Percentiles rank a stretch among this genome's conserved stretches.
phyloP scores from a whole-genome alignment of 2,797 vertebrate genomes.

The Ataeniobius toweri region DNA sequence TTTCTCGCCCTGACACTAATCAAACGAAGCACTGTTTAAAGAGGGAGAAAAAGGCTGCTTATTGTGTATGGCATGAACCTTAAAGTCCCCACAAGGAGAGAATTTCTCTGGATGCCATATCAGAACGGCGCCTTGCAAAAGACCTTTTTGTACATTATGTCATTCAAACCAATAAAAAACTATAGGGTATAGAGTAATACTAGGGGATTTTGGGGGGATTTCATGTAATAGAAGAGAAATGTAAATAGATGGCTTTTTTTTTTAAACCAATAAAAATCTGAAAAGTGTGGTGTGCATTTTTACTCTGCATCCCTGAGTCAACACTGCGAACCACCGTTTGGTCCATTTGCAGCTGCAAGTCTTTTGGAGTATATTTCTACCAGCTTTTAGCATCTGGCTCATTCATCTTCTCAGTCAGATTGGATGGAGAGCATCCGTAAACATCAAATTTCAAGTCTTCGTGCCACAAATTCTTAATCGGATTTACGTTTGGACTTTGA shows the following conservation, averaged over 20 bases:
- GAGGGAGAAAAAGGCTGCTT: slow-evolving; percentile 68
- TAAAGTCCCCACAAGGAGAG: background rate
- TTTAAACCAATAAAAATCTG: background rate
- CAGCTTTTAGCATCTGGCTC: background rate
- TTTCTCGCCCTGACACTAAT: slow-evolving; percentile 67
- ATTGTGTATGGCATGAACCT: slow-evolving; percentile 71
- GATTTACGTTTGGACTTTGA: background rate
- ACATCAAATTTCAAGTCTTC: background rate
- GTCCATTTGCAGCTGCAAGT: background rate
- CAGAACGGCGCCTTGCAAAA: background rate
- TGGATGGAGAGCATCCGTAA: background rate
- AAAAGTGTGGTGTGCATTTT: background rate
- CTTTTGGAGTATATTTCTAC: no score
- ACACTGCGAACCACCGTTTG: background rate
- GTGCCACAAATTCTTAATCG: background rate
- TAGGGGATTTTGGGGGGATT: no score
- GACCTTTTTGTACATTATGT: background rate
- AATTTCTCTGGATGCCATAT: background rate
- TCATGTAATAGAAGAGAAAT: background rate
- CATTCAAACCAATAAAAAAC: background rate
- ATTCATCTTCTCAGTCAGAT: background rate
- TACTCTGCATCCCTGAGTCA: background rate
- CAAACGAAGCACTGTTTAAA: slow-evolving; percentile 76
- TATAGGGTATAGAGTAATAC: no score
- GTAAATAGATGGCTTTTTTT: background rate